Base-by-base conservation (phyloP, 2,888 invertebrate species). In the Eristalis tenax region DNA sequence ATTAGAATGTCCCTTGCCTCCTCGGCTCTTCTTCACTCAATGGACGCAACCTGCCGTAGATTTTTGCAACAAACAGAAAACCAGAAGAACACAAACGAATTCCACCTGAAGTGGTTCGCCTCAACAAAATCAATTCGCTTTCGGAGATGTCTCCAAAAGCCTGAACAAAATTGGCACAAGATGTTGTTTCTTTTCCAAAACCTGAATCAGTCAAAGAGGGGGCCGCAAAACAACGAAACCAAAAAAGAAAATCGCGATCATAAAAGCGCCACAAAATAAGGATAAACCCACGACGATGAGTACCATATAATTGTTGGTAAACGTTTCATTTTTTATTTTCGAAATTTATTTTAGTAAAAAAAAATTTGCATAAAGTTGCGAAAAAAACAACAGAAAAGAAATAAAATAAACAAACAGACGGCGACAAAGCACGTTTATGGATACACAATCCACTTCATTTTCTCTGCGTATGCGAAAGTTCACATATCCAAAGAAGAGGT, bases 341-440 rank as follows among this genome's bases (percentile, higher is more conserved):
- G 8, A n/a, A 64, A 50, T 75, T 56, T 35, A 64, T 56, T 64
- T 64, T 23, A 3, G 35, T 10, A 56, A 70, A 38, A 56, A 70
- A 38, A 70, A 38, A 32, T 50, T 59, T 66, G 75, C 57, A 59
- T 66, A 75, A 75, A 74, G 15, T 40, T 38, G 23, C 18, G 28
- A n/a, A 35, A 22, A 43, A 64, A 5, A 32, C 2, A 26, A 26
- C 2, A 26, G 5, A 28, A 5, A 28, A 28, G 28, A 28, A 28
- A 28, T 28, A 28, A 28, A 50, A 43, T 4, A 64, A 64, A 50
- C 50, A 64, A 50, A 43, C 18, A 50, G 26, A 5, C 28, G 18
- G 22, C 28, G 18, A 61, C 61, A 61, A 23, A 32, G n/a, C 40
- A 59, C 56, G 26, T 18, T 73, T 32, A 32, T 32, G 32, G 32